Base-by-base conservation (phyloP, 2,797 vertebrate genomes). In the Darevskia nairensis region DNA sequence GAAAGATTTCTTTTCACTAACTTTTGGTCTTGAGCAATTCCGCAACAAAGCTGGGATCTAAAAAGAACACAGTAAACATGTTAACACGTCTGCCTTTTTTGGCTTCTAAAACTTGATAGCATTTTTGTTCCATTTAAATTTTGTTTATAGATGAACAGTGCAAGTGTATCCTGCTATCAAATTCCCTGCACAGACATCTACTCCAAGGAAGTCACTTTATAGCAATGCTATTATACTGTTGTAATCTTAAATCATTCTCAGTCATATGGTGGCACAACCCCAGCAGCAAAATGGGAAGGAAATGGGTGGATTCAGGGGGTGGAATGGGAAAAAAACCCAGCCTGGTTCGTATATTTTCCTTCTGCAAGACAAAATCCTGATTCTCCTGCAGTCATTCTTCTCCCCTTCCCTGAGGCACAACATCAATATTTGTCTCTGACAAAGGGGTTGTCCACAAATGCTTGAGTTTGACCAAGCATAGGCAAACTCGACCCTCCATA, bases 1-100 rank as follows among this genome's bases (percentile, higher is more conserved):
- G 88, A 90, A 91, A 90, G 68, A 39, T 46, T 59, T 71, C 86
- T 87, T 80, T 91, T 89, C 84, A 61, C 87, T 82, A 87, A 88
- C 35, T 80, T 93, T 85, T 84, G 86, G 86, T 93, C 89, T 93
- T 94, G 92, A 92, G 50, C 66, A 82, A 85, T 84, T 94, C 91
- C 91, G 90, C 85, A 90, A 77, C 27, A 84, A 81, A 84, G 11
- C 59, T 3, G 86, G 74, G 46, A 93, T 88, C 97, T 97, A 94
- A n/a, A 91, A 95, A 91, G 89, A 91, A 90, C 82, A 86, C 8
- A 55, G 41, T 32, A 68, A 86, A 81, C 19, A 17, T 46, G n/a
- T 87, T 66, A 29, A 66, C 72, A 74, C 17, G 10, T 29, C 59
- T 50, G 75, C 10, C 72, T 71, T 41, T 69, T 75, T 46, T 8